phyloP scores from a whole-genome alignment of 2,113 vertebrate genomes.

The Pristiophorus japonicus region DNA sequence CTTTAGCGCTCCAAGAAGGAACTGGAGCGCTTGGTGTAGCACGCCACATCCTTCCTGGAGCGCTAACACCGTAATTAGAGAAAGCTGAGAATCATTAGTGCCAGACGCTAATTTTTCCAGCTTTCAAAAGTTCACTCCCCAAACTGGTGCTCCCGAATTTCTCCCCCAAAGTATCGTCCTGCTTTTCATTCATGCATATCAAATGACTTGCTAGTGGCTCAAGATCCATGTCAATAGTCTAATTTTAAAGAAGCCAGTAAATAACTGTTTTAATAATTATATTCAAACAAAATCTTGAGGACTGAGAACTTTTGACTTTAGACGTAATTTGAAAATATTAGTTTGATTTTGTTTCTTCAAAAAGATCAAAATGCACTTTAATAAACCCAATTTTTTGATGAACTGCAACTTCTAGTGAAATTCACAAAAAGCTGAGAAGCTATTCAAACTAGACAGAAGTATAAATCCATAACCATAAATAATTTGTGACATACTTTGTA shows the following conservation, averaged over 20 bases:
- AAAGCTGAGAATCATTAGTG: too few species aligned
- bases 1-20: too few species aligned
- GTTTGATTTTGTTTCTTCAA: not conserved
- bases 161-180: not conserved
- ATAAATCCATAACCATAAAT: slow-evolving; percentile 16
- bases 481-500: not conserved
- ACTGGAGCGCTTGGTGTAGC: too few species aligned
- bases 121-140: too few species aligned
- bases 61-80: too few species aligned
- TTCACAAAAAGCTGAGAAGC: slow-evolving; percentile 12
- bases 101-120: too few species aligned
- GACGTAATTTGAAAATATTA: not conserved
- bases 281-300: not conserved
- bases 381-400: not conserved
- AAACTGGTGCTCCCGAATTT: too few species aligned
- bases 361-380: not conserved
- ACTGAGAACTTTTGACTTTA: not conserved
- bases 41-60: too few species aligned
- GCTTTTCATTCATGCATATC: not conserved
- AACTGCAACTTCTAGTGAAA: not conserved
- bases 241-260: not conserved
- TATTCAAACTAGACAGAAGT: not conserved
- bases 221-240: not conserved
- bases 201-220: not conserved
- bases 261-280: not conserved